Base-by-base conservation (phyloP, 1,140 invertebrate species). In the Hestina assimilis region DNA sequence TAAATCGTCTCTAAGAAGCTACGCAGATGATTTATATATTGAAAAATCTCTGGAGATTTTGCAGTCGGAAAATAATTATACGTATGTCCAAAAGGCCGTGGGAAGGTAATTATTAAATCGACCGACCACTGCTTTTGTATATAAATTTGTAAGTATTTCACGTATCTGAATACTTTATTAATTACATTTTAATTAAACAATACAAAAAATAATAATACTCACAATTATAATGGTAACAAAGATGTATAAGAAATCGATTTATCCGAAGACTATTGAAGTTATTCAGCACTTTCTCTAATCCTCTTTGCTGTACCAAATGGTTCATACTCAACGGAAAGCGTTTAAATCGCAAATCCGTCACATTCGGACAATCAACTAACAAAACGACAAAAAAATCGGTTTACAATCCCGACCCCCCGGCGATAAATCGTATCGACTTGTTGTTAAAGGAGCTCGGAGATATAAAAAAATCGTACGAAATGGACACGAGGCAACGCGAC, bases 401-500 rank as follows among this genome's bases (percentile, higher is more conserved):
- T 61, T 51, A 69, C 65, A 75, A 72, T 63, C 61, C 59, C 63
- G 79, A 72, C 73, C 82, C 77, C 82, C 82, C 77, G 79, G 56
- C 53, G 77, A 46, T 66, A 80, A 83, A 85, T 75, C 77, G 68
- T 79, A 79, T 82, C 71, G 82, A 76, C 60, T 75, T 64, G 60
- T 59, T 63, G 65, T 62, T 55, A 75, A 77, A 75, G 63, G 61
- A 71, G 61, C 59, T 59, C 55, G 62, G 58, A 31, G 21, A 28
- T 31, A 21, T 52, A 60, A 72, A 75, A 76, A 65, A 69, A 63
- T 43, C 48, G 43, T 17, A n/a, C 59, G 64, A 52, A 74, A 72
- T 68, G 66, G 77, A 76, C 79, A 80, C 79, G 81, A 76, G 75
- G 70, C 72, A 56, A 59, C 69, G 31, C 6, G 75, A 80, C 82